Conservation (phyloP, 1,140 invertebrate species). For the Atta texana region DNA sequence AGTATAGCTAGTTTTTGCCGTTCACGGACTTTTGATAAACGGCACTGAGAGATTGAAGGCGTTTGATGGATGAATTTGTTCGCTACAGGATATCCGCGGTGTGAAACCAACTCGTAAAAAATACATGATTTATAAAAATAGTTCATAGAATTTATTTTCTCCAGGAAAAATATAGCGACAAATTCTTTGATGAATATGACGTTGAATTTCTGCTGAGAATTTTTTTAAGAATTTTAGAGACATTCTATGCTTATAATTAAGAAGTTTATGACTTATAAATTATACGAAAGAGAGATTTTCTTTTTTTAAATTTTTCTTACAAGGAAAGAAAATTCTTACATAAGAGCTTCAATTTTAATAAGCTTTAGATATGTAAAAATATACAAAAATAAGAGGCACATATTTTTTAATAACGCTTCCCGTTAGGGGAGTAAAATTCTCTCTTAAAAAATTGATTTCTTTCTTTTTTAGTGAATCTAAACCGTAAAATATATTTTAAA, state of each 20-base stretch:
- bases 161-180: neutral
- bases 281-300: neutral
- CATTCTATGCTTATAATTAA: neutral
- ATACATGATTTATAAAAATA: neutral
- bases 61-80: conserved; percentile 39
- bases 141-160: neutral
- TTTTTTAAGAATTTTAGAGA: neutral
- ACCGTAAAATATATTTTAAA: no score
- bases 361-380: no score
- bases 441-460: no score
- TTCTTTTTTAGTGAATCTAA: no score
- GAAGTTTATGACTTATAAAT: neutral
- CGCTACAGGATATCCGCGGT: neutral
- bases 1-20: neutral
- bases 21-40: conserved; percentile 1
- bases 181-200: neutral
- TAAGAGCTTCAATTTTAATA: no score
- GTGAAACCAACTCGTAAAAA: conserved; percentile 11
- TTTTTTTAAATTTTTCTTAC: neutral
- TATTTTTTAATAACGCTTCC: no score
- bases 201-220: neutral
- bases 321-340: no score
- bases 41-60: neutral
- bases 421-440: no score
- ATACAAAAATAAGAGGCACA: no score